Evolutionary conservation across 23 tunicate genomes (phyloP), one percentile per base, ranked within the genome.

Genomic region (Clavelina lepadiformis): DNA sequence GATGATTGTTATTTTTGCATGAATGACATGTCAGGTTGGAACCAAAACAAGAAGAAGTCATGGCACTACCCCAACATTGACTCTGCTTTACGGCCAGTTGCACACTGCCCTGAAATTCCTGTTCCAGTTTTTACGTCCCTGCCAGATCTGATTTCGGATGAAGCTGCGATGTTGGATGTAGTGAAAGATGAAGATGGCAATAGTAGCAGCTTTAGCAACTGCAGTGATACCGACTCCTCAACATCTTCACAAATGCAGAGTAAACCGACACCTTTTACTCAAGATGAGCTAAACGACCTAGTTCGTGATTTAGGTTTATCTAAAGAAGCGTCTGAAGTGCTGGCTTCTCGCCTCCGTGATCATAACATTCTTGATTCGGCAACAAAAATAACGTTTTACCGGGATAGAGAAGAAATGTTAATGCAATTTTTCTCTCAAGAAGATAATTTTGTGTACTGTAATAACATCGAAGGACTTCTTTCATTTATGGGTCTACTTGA

Each of bases 1-100:
- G 21, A 50, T 35, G 73, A 67, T 50, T 49, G 73, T 28, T 67
- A 47, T 30, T 67, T 67, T 67, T 67, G 69, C 50, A 63, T 63
- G 50, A 33, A 22, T 31, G 26, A 63, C 26, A 63, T 63, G 69
- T 34, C 69, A 22, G 69, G 69, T 22, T 63, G 69, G 51, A 63
- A 63, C 29, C 51, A 63, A 22, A 31, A 63, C 19, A 63, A 63
- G 51, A 63, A 63, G 7, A 38, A 58, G 3, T n/a, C n/a, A n/a
- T 58, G 65, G 65, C 32, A 28, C n/a, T 63, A 63, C 26, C 69
- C 69, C 38, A 33, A 63, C 23, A 35, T 63, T 8, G 51, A 63
- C 30, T 63, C 69, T 63, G 50, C 69, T 6, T 51, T 50, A 63
- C 49, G 49, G 38, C 69, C 69, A 18, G 27, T 63, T 8, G 27